Base-by-base conservation (phyloP, 1,140 invertebrate genomes). In the Dendrolimus punctatus region DNA sequence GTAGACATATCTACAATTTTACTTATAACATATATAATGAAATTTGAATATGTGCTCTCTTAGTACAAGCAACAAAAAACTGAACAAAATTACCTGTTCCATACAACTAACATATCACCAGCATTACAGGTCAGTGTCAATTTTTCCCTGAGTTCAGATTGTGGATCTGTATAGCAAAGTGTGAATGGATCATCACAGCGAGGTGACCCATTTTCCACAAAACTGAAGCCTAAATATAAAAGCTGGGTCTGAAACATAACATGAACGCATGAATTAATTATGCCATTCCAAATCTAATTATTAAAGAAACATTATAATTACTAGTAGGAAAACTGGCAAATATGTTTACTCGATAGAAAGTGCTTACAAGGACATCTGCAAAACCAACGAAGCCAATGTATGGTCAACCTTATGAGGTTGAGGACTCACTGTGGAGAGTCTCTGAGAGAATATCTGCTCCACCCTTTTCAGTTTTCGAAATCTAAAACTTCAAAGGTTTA, bases 191-290 rank as follows among this genome's bases (percentile, higher is more conserved):
- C 78, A 42, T 70, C 68, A 49, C 49, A 68, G 6, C 59, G 57
- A 37, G 78, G 80, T 50, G 73, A 71, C 47, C 75, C 76, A 67
- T 65, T 69, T 45, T 83, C 78, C 47, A 83, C 46, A 68, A 85
- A 78, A 53, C 61, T 75, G 38, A 80, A 81, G 4, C 71, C 71
- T 64, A 82, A 75, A 39, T 75, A 62, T 44, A 83, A 46, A 41
- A 85, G 51, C 49, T 83, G 79, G 54, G 64, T 57, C 82, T 83
- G 64, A 52, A 80, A 81, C 51, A 46, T 48, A 50, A 41, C 40
- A 10, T 41, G 36, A 23, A 6, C 23, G 8, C 23, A 23, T 23
- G 1, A 23, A 23, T 23, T 23, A 23, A 23, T 23, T 23, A 23
- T 2, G 23, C 23, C 23, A 23, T 23, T 23, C 3, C 23, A 23